Evolutionary conservation across 2,113 vertebrate species (phyloP).

Genomic region (Cyanocitta stelleri): DNA sequence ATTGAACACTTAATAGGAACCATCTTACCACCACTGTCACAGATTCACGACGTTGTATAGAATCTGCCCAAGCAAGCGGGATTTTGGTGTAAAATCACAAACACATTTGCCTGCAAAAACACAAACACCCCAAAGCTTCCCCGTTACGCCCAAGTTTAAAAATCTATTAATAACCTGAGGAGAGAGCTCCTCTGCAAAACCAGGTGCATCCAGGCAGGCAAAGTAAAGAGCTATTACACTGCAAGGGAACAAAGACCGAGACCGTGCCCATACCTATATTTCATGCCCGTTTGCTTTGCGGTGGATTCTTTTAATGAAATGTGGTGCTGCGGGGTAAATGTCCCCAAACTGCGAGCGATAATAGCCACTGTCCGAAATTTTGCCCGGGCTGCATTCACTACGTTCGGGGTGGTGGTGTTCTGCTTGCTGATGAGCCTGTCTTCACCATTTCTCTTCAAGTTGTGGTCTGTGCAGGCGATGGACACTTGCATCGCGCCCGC

Average conservation of each 20-base stretch:
- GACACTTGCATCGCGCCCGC: conserved; percentile 93
- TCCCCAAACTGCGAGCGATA: conserved; percentile 94
- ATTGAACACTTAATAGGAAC: not conserved
- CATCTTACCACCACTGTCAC: not conserved
- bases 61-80: not conserved
- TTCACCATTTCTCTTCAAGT: conserved; percentile 95
- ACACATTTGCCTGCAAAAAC: not conserved
- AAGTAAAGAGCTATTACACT: not conserved
- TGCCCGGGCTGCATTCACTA: conserved; percentile 92
- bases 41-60: not conserved
- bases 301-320: conserved; percentile 99
- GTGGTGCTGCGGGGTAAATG: conserved; percentile 93
- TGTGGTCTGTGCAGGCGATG: conserved; percentile 98
- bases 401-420: conserved; percentile 86
- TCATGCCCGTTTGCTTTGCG: conserved; percentile 98
- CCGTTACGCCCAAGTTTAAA: not conserved
- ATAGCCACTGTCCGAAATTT: conserved; percentile 97
- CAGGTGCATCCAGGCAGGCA: not conserved
- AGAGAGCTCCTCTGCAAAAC: not conserved
- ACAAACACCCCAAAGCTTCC: not conserved
- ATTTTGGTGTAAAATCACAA: not conserved
- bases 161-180: not conserved
- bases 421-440: conserved; percentile 89
- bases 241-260: not conserved
- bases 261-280: conserved; percentile 88